Evolutionary conservation across 2,113 vertebrate species (phyloP).

Genomic region (Ceyx cyanopectus): DNA sequence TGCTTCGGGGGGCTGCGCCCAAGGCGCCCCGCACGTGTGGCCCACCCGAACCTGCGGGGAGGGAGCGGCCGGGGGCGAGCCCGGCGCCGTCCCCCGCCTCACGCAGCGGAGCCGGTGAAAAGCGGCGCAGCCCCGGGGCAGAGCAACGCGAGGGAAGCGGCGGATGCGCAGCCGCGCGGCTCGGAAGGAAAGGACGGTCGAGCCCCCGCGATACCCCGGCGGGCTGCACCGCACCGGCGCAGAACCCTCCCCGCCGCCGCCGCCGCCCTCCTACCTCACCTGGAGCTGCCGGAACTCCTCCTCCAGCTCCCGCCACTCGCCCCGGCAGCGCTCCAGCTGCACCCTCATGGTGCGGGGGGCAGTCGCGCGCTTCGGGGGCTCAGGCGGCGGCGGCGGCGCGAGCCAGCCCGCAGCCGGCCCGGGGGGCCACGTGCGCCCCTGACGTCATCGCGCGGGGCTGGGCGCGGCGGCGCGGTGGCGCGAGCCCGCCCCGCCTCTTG

Average conservation of each 20-base stretch:
- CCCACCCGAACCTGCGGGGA: too few relatives aligned
- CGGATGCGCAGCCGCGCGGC: neutral
- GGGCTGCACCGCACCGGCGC: neutral
- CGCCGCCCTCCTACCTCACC: slow-evolving; percentile 71
- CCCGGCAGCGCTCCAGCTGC: slow-evolving; percentile 60
- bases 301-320: slow-evolving; percentile 89
- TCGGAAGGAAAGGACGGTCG: too few relatives aligned
- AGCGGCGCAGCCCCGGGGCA: neutral
- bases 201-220: neutral
- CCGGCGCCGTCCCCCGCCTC: neutral
- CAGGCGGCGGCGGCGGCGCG: neutral
- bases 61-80: neutral
- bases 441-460: slow-evolving; percentile 60
- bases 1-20: neutral
- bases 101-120: neutral
- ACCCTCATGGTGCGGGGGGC: neutral
- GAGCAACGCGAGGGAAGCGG: neutral
- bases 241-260: neutral
- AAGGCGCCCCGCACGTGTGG: rapidly evolving
- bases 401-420: slow-evolving; percentile 43
- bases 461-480: neutral
- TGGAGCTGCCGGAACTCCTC: slow-evolving; percentile 91
- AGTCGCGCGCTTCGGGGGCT: neutral
- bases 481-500: neutral
- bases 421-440: slow-evolving; percentile 68